Base-by-base conservation (phyloP, 1,140 invertebrate species). In the Planococcus citri region DNA sequence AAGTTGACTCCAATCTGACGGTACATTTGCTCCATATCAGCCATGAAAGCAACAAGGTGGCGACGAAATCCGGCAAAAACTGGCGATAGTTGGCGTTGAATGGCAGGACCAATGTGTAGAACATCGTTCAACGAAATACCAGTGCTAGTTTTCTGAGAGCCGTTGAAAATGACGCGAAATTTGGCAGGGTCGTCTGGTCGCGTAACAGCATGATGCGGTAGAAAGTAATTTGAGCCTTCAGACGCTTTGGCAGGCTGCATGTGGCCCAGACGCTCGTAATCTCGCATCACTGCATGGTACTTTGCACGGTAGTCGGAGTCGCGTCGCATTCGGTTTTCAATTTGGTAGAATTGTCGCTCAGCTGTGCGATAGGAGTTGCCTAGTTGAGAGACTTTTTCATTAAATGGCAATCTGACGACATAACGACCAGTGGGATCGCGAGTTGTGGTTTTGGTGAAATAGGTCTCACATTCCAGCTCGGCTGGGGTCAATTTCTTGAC, bases 11-110 rank as follows among this genome's bases (percentile, higher is more conserved):
- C 68, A 1, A 78, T 58, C 69, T 77, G 75, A 1, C 76, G 72
- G 70, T 78, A 80, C 76, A 80, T 80, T 70, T 79, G 79, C 29
- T 75, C 71, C 1, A 80, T 76, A 72, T 79, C 78, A n/a, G 75
- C 75, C 8, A 71, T 73, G 17, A 77, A 27, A 27, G 25, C 25
- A 68, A 6, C 72, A 72, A 17, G 72, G 70, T 10, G 37, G 29
- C 60, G 72, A 72, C 9, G 38, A 24, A 71, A 74, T 27, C 67
- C 76, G 77, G 27, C 73, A 29, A 8, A 76, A 14, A 75, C 70
- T 17, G n/a, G 29, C 17, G 74, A 73, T 20, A 78, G 51, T 24
- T 68, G 73, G 73, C 21, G 69, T 70, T 75, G 74, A 51, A 71
- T 69, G 61, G 14, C 37, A 1, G 72, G 71, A 2, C 72, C 71